These are phyloP conservation scores for Leucopsar rothschildi DNA, from an alignment of 2,113 vertebrate species.

Conservation along the genomic window DNA sequence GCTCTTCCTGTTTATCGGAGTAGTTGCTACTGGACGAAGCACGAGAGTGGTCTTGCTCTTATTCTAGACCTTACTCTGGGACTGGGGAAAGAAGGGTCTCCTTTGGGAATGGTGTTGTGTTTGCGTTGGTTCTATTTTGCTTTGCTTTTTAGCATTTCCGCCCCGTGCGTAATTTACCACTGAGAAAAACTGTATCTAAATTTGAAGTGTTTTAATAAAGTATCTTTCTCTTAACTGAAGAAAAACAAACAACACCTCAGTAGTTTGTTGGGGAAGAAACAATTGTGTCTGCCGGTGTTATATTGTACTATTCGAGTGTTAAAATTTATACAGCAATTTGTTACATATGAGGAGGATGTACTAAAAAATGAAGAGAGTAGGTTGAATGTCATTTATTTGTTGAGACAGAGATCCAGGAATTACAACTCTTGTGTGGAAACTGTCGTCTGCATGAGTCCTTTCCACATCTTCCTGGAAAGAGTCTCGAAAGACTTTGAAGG, in stretches of 20 bases:
- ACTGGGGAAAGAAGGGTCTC: background rate
- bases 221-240: background rate
- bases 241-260: background rate
- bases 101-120: background rate
- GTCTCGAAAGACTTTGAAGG: background rate
- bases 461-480: background rate
- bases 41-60: background rate
- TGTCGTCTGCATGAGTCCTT: background rate
- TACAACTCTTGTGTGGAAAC: background rate
- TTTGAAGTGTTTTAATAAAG: background rate
- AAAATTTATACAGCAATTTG: background rate
- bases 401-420: background rate
- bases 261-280: background rate
- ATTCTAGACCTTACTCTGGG: background rate
- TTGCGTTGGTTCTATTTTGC: background rate
- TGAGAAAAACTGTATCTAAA: background rate
- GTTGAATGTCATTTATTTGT: background rate
- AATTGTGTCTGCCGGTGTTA: background rate
- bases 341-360: background rate
- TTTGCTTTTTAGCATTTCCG: background rate
- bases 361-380: background rate
- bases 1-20: conserved; percentile 23
- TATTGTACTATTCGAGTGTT: background rate
- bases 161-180: background rate
- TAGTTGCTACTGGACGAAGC: background rate